A percentile compares a stretch with the other conserved stretches of the same genome.
phyloP scores from a whole-genome alignment of 2,113 vertebrate species.

The Oceanodroma tethys region DNA sequence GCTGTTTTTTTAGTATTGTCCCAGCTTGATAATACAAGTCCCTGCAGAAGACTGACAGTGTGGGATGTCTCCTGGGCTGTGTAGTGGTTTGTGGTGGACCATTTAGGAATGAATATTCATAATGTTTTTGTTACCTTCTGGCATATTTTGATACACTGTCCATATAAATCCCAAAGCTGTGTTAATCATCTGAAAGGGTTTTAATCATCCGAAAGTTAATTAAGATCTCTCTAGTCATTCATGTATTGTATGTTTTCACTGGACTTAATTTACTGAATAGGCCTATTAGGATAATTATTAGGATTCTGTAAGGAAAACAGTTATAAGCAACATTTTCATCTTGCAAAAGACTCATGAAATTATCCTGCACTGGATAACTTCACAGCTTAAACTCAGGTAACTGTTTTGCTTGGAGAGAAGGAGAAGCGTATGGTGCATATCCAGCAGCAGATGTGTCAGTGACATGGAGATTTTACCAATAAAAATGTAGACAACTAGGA shows the following conservation, averaged over 20 bases:
- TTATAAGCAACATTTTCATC: background rate
- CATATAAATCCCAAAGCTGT: background rate
- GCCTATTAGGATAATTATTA: background rate
- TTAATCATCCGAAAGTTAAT: constrained; percentile 28
- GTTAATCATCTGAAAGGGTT: background rate
- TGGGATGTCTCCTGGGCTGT: background rate
- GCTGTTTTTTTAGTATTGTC: fast-evolving
- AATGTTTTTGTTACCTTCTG: background rate
- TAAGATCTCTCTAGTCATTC: background rate
- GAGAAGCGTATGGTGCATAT: background rate
- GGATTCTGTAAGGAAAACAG: background rate
- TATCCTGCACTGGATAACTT: background rate
- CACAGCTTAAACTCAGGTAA: background rate
- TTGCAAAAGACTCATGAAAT: background rate
- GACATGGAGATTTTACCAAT: background rate
- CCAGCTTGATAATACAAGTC: background rate
- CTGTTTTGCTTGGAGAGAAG: background rate
- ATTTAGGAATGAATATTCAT: background rate
- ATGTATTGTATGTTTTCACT: background rate
- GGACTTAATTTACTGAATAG: background rate
- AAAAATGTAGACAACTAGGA: background rate
- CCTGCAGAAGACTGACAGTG: background rate
- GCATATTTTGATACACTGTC: background rate
- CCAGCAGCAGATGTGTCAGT: background rate
- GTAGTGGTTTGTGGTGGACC: background rate